Conservation (phyloP, 2,888 invertebrate species). For the Hemicrepidius hirtus region DNA sequence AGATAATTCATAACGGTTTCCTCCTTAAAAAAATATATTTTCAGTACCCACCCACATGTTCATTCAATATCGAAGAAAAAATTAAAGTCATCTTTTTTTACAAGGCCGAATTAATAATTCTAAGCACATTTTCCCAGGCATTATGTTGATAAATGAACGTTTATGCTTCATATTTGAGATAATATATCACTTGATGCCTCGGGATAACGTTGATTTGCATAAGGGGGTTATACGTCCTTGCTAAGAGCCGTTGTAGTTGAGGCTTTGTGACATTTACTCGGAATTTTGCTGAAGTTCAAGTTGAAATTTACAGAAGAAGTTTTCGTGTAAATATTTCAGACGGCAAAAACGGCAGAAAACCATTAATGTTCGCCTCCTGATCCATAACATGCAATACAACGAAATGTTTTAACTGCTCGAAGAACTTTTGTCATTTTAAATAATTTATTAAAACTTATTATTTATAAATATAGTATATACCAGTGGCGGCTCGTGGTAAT, state of each 20-base stretch:
- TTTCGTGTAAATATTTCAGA: conserved; percentile 1
- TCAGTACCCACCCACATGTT: too few species aligned
- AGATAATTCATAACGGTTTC: too few species aligned
- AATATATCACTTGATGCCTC: neutral
- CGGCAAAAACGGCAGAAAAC: neutral
- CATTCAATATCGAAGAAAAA: too few species aligned
- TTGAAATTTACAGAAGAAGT: neutral
- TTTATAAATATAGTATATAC: too few species aligned
- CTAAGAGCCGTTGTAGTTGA: neutral
- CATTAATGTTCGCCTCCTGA: neutral
- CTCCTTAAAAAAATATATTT: too few species aligned
- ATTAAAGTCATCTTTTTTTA: too few species aligned
- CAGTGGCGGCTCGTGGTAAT: too few species aligned
- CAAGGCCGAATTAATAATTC: neutral
- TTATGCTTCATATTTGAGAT: neutral
- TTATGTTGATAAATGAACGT: neutral
- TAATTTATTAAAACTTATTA: too few species aligned
- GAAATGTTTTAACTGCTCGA: neutral
- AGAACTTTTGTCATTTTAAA: neutral
- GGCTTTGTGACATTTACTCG: conserved; percentile 13
- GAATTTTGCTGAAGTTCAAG: neutral
- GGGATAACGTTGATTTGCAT: neutral
- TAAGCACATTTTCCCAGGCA: neutral
- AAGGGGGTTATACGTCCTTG: neutral
- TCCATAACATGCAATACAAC: neutral